Conservation (phyloP, 2,797 vertebrate genomes). For the Hoplostethus atlanticus region DNA sequence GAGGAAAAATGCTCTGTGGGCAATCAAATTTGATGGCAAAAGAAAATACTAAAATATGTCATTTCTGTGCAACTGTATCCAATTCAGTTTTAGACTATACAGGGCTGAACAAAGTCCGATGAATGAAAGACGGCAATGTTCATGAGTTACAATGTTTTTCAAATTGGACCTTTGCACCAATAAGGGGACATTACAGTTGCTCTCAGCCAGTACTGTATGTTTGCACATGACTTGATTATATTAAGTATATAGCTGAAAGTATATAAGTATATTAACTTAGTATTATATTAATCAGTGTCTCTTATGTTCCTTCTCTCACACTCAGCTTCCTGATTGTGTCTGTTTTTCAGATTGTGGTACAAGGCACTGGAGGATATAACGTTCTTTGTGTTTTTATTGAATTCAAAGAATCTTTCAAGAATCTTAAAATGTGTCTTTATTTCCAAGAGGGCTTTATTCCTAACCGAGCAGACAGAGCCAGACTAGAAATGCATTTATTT, state of each 20-base stretch:
- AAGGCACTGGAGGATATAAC: too few relatives aligned
- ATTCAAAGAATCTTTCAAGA: conserved; percentile 10
- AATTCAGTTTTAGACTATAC: neutral
- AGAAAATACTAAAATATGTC: neutral
- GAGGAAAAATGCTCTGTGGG: neutral
- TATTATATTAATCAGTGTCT: too few relatives aligned
- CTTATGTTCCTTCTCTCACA: neutral
- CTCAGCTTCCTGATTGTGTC: neutral
- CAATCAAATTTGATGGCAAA: conserved; percentile 8
- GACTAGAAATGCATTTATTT: conserved; percentile 19
- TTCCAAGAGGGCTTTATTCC: neutral
- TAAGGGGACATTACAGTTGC: neutral
- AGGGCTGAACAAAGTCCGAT: neutral
- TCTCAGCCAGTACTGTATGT: neutral
- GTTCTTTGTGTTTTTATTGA: neutral
- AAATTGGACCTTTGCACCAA: neutral
- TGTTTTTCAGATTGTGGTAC: neutral
- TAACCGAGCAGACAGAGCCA: neutral
- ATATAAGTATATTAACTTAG: too few relatives aligned
- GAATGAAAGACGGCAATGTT: neutral
- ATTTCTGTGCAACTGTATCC: conserved; percentile 2
- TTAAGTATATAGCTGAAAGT: too few relatives aligned
- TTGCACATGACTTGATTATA: neutral
- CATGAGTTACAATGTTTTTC: neutral
- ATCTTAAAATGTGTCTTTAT: neutral